Base-by-base conservation (phyloP, 1,140 invertebrate genomes). In the Ips nitidus region DNA sequence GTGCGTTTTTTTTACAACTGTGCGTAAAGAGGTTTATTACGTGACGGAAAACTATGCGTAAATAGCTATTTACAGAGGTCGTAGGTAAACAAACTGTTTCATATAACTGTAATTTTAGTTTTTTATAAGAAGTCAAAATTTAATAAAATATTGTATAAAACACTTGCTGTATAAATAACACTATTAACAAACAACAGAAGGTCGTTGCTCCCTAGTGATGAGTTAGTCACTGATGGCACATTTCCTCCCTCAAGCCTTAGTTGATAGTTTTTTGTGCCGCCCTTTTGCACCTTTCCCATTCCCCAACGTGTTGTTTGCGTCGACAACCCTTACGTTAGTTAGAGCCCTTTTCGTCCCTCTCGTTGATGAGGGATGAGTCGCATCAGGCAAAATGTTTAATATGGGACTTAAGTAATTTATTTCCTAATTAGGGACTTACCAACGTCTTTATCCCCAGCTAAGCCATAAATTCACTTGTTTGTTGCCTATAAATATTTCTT, bases 371-470 rank as follows among this genome's bases (percentile, higher is more conserved):
- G 62, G 62, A 65, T 65, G 41, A 65, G 37, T 40, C 41, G 22
- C 52, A 56, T 59, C 39, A 63, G 52, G 59, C 53, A 63, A 63
- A 69, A 69, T 69, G 67, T 58, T 69, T 69, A 69, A 69, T 69
- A 69, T 69, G 47, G 45, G 60, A 56, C 67, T 57, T 58, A 67
- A 56, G 67, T 69, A 69, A 69, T 69, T 69, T 69, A 62, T 69
- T 62, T 58, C 53, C 61, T 69, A 69, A 69, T 69, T 69, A 69
- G 45, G 60, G 43, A 57, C 57, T 59, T 56, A 63, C 42, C 66
- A 63, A 69, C 67, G 56, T 69, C 67, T 69, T 69, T 69, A 69
- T 69, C 37, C 52, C 61, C 39, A 61, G 36, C 38, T 50, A 36
- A 41, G 58, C 52, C 59, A 52, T 68, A 61, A 68, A 68, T 68